Evolutionary conservation across 2,797 vertebrate species (phyloP), one percentile per base, ranked within the genome.

Genomic region (Percopsis omiscomaycus): DNA sequence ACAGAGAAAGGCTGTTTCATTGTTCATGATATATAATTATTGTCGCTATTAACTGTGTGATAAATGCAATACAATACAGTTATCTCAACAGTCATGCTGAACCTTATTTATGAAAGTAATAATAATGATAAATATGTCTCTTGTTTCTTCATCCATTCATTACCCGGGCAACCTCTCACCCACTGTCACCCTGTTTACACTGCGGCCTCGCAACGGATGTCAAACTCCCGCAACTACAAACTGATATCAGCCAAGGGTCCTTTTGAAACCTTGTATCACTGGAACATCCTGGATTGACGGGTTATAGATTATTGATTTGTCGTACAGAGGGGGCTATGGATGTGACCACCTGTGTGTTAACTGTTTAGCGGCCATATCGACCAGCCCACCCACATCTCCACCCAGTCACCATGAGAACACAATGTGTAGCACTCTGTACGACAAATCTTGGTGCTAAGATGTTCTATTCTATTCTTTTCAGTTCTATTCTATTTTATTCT

Each of bases 21-120:
- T 77, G 58, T 81, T 82, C 71, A 59, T 83, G 75, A 55, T 68
- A 37, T 67, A 22, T 78, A 73, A 64, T 50, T 84, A 66, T 81
- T 82, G 56, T 81, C 81, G 44, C 61, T 86, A 61, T 80, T 68
- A 75, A 60, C 74, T 81, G 80, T 82, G 80, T 84, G 81, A 84
- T 82, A 67, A 82, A 84, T 89, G 84, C 88, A 89, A 86, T 86
- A 87, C 80, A 68, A 69, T 11, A 42, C 56, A 61, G 63, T 69
- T 61, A 22, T 70, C 67, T 75, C 68, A 78, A 58, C 73, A 58
- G 77, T 74, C 67, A 79, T 71, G 72, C 77, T 75, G 71, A 65
- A 59, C 64, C 67, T 66, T 60, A 64, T 75, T 66, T 73, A 73
- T 32, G 59, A 73, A 48, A 61, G 59, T 42, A 64, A 66, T 62